Conservation (phyloP, 2,888 invertebrate genomes). For the Trissolcus brochymenae region DNA sequence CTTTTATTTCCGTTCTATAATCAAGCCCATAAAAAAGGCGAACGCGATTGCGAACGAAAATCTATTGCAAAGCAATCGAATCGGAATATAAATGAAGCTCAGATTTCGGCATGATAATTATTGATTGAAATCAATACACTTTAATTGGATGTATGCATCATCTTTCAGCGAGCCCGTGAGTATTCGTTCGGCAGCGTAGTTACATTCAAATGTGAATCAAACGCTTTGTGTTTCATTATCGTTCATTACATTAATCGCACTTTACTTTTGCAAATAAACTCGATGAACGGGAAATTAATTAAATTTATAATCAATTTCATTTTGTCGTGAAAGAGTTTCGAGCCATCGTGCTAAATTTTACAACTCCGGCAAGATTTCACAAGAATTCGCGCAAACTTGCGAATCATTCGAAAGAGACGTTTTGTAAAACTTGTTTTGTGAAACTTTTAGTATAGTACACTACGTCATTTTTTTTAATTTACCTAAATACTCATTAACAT, state of each 20-base stretch:
- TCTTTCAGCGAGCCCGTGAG: conserved; percentile 24
- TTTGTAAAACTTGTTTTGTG: background rate
- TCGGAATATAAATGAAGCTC: conserved; percentile 42
- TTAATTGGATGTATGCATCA: conserved; percentile 46
- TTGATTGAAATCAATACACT: conserved; percentile 46
- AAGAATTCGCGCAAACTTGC: conserved; percentile 25
- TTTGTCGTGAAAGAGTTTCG: conserved; percentile 36
- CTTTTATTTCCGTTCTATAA: conserved; percentile 2
- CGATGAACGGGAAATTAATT: conserved; percentile 43
- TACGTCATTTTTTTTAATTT: too few species aligned
- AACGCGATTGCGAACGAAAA: conserved; percentile 22
- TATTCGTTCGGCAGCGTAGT: conserved; percentile 19
- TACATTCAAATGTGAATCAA: conserved; percentile 40
- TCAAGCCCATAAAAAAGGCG: conserved; percentile 6
- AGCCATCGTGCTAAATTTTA: conserved; percentile 22
- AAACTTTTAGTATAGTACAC: too few species aligned
- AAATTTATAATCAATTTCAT: conserved; percentile 44
- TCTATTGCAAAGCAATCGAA: conserved; percentile 25
- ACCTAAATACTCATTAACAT: too few species aligned
- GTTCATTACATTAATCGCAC: conserved; percentile 40
- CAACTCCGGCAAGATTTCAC: conserved; percentile 31
- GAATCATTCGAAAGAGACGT: conserved; percentile 1
- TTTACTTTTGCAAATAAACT: conserved; percentile 39
- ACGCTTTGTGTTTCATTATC: conserved; percentile 44
- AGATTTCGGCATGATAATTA: conserved; percentile 38